Percentiles rank a stretch among this genome's conserved stretches.
These are phyloP conservation scores for Diadumene lineata DNA, from an alignment of 92 coral and sea anemone species.

Conservation along the genomic window DNA sequence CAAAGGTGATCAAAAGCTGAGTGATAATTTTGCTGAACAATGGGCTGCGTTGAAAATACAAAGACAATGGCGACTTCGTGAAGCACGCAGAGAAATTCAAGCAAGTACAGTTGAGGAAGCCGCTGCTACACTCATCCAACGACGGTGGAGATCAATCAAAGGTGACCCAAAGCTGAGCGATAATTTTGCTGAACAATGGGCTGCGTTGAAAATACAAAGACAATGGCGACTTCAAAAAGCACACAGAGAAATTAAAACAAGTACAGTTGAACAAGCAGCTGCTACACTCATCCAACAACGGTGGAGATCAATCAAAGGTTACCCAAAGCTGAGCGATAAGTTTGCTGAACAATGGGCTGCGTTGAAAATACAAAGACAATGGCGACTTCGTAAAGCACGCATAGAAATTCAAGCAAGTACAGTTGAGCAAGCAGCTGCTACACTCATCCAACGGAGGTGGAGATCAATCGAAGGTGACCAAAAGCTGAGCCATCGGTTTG, in stretches of 20 bases:
- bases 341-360: neutral
- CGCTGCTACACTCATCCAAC: neutral
- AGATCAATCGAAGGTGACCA: neutral
- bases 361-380: neutral
- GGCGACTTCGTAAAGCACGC: neutral
- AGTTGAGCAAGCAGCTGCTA: neutral
- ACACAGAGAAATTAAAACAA: neutral
- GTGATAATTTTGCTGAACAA: neutral
- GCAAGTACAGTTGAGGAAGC: neutral
- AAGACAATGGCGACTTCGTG: neutral
- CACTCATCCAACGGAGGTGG: neutral
- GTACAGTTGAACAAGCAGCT: neutral
- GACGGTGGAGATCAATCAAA: neutral
- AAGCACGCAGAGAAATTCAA: neutral
- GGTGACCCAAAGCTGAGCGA: neutral
- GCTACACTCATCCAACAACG: neutral
- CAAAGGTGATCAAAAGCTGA: neutral
- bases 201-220: neutral
- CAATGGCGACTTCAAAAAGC: neutral
- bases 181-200: neutral
- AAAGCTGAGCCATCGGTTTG: neutral
- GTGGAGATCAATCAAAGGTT: neutral
- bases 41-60: neutral
- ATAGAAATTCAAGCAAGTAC: neutral
- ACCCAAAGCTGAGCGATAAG: neutral